Evolutionary conservation across 2,797 vertebrate species (phyloP).

Genomic region (Syngnathus acus): DNA sequence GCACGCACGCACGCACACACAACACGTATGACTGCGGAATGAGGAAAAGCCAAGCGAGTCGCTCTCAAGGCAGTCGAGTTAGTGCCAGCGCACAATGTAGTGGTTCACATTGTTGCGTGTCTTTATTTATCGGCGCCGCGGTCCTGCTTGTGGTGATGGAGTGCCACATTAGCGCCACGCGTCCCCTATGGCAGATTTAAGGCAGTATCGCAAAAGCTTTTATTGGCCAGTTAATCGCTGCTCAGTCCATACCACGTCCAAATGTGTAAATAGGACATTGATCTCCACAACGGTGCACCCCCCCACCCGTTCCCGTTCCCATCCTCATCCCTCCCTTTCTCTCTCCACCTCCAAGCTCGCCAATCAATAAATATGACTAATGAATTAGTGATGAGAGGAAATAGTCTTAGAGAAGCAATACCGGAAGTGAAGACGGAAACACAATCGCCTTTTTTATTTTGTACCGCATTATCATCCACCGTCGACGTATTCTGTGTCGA

Average conservation of each 20-base stretch:
- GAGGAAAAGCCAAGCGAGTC: not conserved
- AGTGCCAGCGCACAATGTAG: not conserved
- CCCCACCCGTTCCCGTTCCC: not conserved
- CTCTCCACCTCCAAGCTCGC: not conserved
- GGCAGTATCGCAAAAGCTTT: conserved; percentile 50
- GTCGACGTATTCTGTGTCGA: not conserved
- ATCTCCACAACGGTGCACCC: conserved; percentile 39
- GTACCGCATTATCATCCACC: not conserved
- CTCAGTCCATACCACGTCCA: conserved; percentile 46
- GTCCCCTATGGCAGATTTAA: conserved; percentile 48
- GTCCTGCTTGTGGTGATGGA: conserved; percentile 19
- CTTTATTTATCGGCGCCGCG: not conserved
- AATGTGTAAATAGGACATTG: conserved; percentile 71
- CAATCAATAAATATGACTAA: conserved; percentile 64
- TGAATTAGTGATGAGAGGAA: conserved; percentile 70
- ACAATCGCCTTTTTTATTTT: not conserved
- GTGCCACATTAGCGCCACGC: conserved; percentile 35
- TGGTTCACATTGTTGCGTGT: not conserved
- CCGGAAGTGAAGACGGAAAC: not conserved
- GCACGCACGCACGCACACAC: no score
- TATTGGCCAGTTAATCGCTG: conserved; percentile 55
- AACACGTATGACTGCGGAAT: not conserved
- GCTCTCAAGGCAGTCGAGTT: not conserved
- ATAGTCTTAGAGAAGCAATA: conserved; percentile 42
- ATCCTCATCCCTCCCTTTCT: not conserved